phyloP scores from a whole-genome alignment of 2,888 invertebrate species.

The Drosophila histrio region DNA sequence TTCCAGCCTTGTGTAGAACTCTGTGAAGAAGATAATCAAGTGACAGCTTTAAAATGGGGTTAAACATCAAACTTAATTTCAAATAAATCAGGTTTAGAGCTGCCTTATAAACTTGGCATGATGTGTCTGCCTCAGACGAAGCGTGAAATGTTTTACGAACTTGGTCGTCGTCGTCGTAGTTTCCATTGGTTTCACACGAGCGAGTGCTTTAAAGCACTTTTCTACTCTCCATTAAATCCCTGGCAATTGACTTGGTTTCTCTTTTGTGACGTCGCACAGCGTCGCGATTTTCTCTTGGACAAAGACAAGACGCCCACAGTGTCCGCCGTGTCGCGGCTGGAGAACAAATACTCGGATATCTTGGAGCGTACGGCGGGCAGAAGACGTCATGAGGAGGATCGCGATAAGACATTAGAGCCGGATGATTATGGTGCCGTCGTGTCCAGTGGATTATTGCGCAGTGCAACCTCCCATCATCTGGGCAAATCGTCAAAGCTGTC shows the following conservation, averaged over 20 bases:
- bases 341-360: conserved; percentile 92
- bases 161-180: conserved; percentile 39
- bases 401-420: conserved; percentile 90
- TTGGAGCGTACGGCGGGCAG: conserved; percentile 89
- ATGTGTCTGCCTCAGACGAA: conserved; percentile 41
- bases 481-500: conserved; percentile 85
- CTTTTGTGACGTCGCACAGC: conserved; percentile 66
- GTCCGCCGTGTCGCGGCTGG: conserved; percentile 88
- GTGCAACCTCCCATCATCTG: conserved; percentile 90
- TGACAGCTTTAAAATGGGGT: too few relatives aligned
- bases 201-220: conserved; percentile 70
- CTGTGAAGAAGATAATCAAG: too few relatives aligned
- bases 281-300: conserved; percentile 79
- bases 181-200: conserved; percentile 78
- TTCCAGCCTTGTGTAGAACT: too few relatives aligned
- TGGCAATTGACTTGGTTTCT: conserved; percentile 55
- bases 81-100: too few relatives aligned
- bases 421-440: conserved; percentile 83
- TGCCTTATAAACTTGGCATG: too few relatives aligned
- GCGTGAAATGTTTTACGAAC: conserved; percentile 59
- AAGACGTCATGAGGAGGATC: conserved; percentile 85
- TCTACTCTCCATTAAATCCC: conserved; percentile 58
- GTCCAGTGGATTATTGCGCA: conserved; percentile 86
- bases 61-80: too few relatives aligned
- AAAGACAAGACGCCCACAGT: conserved; percentile 83